Conservation (phyloP, 1,140 invertebrate species). For the Drosophila chauvacae region DNA sequence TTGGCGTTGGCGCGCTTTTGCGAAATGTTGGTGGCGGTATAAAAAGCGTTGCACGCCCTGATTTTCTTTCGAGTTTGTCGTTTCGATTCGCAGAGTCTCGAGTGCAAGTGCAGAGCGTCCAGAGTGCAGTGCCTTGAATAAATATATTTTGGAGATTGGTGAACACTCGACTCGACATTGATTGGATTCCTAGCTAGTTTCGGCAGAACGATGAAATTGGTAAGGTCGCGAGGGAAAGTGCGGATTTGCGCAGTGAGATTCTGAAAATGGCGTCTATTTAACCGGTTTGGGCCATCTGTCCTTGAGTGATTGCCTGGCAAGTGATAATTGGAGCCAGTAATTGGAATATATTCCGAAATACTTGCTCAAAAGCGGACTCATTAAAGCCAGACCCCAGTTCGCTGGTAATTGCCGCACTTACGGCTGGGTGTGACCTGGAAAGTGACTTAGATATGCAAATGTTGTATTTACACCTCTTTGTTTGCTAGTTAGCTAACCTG, state of each 20-base stretch:
- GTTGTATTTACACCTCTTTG: not conserved
- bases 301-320: constrained; percentile 34
- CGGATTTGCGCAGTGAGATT: constrained; percentile 30
- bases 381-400: constrained; percentile 8
- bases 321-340: constrained; percentile 27
- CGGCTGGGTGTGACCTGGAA: constrained; percentile 18
- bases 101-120: constrained; percentile 75
- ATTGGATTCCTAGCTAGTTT: constrained; percentile 14
- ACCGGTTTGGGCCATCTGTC: constrained; percentile 45
- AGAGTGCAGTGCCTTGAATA: constrained; percentile 27
- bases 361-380: constrained; percentile 21
- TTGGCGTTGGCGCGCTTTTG: constrained; percentile 44
- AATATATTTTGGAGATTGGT: constrained; percentile 60
- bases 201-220: constrained; percentile 58
- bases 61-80: constrained; percentile 84
- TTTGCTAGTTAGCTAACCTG: not conserved
- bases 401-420: constrained; percentile 17
- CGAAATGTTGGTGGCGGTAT: constrained; percentile 76
- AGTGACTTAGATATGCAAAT: constrained; percentile 1
- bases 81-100: constrained; percentile 83
- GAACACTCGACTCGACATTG: constrained; percentile 63
- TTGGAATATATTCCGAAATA: constrained; percentile 20
- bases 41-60: constrained; percentile 83
- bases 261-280: constrained; percentile 36
- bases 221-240: constrained; percentile 55